These are phyloP conservation scores for Eupithecia centaureata DNA, from an alignment of 2,888 invertebrate species.

Conservation along the genomic window DNA sequence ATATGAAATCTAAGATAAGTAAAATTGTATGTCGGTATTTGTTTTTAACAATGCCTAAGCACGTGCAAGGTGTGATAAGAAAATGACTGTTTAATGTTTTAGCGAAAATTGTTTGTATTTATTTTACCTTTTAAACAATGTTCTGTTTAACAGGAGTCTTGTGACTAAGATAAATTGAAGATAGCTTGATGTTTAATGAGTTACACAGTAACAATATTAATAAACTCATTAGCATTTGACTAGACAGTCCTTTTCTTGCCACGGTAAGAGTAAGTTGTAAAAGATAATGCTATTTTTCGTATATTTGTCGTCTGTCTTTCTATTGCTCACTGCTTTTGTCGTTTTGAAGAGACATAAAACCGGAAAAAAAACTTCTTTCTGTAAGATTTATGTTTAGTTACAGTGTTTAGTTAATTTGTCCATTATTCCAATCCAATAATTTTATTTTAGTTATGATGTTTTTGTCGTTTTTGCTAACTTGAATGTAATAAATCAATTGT, in stretches of 20 bases:
- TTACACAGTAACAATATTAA: slow-evolving; percentile 32
- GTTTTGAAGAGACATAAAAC: slow-evolving; percentile 60
- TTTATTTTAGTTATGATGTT: no score
- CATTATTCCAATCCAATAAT: no score
- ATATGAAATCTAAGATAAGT: not conserved
- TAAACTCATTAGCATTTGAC: no score
- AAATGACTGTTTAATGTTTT: not conserved
- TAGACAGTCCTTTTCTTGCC: slow-evolving; percentile 47
- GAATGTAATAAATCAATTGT: no score
- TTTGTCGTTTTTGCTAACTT: no score
- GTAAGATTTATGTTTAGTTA: no score
- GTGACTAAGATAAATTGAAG: slow-evolving; percentile 52
- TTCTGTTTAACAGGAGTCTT: slow-evolving; percentile 48
- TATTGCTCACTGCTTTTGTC: slow-evolving; percentile 58
- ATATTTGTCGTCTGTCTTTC: slow-evolving; percentile 62
- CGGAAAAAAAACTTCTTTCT: slow-evolving; percentile 49
- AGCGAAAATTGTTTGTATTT: not conserved
- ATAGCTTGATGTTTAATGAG: slow-evolving; percentile 39
- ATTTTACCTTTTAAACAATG: not conserved
- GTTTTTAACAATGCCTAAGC: slow-evolving; percentile 7
- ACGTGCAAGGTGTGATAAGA: slow-evolving; percentile 3
- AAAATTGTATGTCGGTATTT: not conserved
- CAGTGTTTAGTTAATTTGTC: no score
- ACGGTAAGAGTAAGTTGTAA: slow-evolving; percentile 45
- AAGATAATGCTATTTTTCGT: slow-evolving; percentile 61